Evolutionary conservation across 2,888 invertebrate genomes (phyloP), one percentile per base, ranked within the genome.

Genomic region (Vanessa cardui): DNA sequence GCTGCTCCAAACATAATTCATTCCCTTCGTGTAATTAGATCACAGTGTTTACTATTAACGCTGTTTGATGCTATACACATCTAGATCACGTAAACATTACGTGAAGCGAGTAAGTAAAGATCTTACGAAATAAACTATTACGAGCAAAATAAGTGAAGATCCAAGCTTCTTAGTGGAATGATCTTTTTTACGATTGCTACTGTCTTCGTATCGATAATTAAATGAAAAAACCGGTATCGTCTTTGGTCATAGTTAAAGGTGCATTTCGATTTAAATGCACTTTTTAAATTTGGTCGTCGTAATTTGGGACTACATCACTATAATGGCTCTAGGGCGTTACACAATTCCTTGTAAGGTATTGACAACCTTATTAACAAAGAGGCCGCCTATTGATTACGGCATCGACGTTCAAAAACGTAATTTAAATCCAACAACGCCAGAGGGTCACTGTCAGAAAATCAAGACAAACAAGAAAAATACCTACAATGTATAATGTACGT

Each of bases 321-420:
- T 50, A 44, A 56, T 33, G 21, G 45, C 44, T 54, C 45, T 49
- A 44, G 47, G 50, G 59, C 49, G 59, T 62, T 66, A 63, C 44
- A 45, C 63, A 59, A 69, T 62, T 49, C 59, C 54, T 45, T 58
- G 62, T 69, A 31, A 26, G 66, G 44, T 63, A 69, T 60, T 60
- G 69, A 66, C 66, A 50, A 45, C 31, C 44, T 39, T 54, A 26
- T 66, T 66, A 66, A 69, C 69, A 69, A 63, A 66, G 56, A 33
- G 7, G 62, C 69, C 69, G 66, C 60, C 49, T 9, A 15, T 8
- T 63, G 47, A 31, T 66, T 39, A 49, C 16, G 47, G 26, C 47
- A 39, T 66, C 47, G 39, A 20, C 33, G 50, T 64, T 65, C 59
- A 15, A 44, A 31, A 45, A 16, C 18, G 45, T 39, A 18, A 50